Evolutionary conservation across 1,140 invertebrate species (phyloP).

Genomic region (Polypedilum pembai): DNA sequence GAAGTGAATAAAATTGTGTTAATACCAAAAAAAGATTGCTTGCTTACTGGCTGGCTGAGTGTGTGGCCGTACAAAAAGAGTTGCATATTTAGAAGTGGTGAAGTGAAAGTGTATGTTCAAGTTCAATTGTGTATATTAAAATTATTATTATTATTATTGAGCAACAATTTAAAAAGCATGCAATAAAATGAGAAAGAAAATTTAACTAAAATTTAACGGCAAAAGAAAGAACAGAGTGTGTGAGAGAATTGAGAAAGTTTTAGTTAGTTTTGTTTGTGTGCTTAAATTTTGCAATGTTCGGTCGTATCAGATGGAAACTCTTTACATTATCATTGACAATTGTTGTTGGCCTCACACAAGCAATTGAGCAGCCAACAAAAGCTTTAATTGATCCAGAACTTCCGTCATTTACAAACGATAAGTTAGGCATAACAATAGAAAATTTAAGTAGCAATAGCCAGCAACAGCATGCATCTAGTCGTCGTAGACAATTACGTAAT

Average conservation of each 20-base stretch:
- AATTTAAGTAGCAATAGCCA: constrained; percentile 28
- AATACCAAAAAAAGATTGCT: not conserved
- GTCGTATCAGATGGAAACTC: constrained; percentile 38
- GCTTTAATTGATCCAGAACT: constrained; percentile 11
- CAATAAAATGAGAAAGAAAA: not conserved
- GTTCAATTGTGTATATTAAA: constrained; percentile 12
- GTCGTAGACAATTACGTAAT: constrained; percentile 35
- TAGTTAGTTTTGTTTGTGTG: not conserved
- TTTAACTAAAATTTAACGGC: not conserved
- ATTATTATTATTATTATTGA: not conserved
- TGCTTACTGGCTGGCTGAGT: no score
- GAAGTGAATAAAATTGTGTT: constrained; percentile 2
- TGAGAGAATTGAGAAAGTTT: not conserved
- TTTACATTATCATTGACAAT: constrained; percentile 29
- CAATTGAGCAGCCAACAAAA: constrained; percentile 16
- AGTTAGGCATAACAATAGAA: not conserved
- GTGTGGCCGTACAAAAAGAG: not conserved
- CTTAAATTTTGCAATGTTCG: constrained; percentile 37
- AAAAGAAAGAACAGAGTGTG: not conserved
- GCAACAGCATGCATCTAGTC: constrained; percentile 30
- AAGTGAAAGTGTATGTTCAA: not conserved
- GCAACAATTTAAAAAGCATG: not conserved
- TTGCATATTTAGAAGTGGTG: not conserved
- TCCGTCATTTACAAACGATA: constrained; percentile 28
- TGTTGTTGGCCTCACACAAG: constrained; percentile 32